Evolutionary conservation across 2,797 vertebrate genomes (phyloP).

Genomic region (Loris lydekkerianus): DNA sequence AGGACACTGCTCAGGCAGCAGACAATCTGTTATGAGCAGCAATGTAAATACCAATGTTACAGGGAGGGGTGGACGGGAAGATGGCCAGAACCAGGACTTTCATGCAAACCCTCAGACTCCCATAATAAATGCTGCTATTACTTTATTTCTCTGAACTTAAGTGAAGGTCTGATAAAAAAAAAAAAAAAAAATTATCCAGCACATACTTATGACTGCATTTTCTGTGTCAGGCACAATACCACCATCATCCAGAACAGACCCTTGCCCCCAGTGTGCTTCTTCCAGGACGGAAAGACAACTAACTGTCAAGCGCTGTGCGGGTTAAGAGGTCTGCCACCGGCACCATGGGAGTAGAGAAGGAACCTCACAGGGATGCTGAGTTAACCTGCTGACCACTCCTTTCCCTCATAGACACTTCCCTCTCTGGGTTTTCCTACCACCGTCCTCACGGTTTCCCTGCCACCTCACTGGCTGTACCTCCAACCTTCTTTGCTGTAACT

Average conservation of each 20-base stretch:
- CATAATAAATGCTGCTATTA: background rate
- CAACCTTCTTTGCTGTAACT: background rate
- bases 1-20: background rate
- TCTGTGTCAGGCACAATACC: background rate
- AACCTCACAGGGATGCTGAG: too few species aligned
- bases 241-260: background rate
- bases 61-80: background rate
- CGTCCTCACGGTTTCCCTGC: background rate
- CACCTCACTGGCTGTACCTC: background rate
- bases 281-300: background rate
- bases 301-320: too few species aligned
- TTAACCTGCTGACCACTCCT: background rate
- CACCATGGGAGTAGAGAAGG: fast-evolving
- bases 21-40: background rate
- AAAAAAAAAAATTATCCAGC: background rate
- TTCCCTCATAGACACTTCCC: background rate
- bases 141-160: slow-evolving; percentile 21
- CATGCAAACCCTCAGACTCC: background rate
- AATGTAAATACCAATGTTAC: background rate
- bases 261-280: background rate
- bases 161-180: background rate
- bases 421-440: background rate
- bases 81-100: background rate
- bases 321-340: background rate
- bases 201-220: background rate